Conservation (phyloP, 2,113 vertebrate species). For the Oreochromis niloticus region DNA sequence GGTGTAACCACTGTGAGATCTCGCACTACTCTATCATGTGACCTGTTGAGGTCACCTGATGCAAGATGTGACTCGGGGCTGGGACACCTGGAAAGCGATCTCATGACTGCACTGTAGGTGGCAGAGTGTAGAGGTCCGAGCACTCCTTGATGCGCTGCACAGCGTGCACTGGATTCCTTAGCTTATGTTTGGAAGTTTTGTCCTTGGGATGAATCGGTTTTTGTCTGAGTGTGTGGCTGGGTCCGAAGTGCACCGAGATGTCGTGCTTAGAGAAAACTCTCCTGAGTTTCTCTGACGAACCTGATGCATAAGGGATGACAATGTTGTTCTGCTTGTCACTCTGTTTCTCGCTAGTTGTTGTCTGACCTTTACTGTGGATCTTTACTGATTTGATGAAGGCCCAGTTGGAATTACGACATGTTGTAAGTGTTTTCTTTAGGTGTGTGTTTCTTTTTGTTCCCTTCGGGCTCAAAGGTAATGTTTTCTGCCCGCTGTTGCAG, state of each 20-base stretch:
- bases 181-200: background rate
- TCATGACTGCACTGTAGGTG: background rate
- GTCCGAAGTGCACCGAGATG: background rate
- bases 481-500: background rate
- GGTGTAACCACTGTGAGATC: background rate
- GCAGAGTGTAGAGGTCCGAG: background rate
- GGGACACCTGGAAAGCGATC: background rate
- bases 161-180: background rate
- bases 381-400: background rate
- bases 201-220: background rate
- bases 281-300: background rate
- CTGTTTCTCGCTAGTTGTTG: background rate
- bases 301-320: background rate
- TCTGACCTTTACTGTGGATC: background rate
- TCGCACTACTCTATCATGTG: fast-evolving
- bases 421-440: background rate
- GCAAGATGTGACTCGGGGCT: background rate
- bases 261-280: background rate
- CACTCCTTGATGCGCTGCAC: background rate
- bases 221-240: background rate
- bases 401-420: background rate
- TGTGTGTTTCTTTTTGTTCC: background rate
- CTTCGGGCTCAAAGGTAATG: background rate
- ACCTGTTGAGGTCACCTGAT: background rate
- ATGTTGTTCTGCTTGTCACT: background rate